A percentile compares a stretch with the other conserved stretches of the same genome.
Evolutionary conservation across 2,888 invertebrate species (phyloP).

Genomic region (Coenonympha glycerion): DNA sequence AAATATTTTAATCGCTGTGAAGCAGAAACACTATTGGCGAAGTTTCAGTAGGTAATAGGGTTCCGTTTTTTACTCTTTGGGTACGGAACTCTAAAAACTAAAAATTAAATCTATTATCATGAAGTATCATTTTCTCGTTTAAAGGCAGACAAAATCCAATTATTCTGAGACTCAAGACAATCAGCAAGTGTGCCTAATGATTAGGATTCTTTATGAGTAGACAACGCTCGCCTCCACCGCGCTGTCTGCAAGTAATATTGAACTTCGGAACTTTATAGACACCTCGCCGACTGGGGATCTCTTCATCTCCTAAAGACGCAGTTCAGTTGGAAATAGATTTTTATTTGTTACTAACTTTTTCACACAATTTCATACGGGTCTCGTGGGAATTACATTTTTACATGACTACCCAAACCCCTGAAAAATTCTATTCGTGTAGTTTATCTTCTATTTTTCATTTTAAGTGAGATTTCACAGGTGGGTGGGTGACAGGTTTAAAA

Average conservation of each 20-base stretch:
- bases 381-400: too few relatives aligned
- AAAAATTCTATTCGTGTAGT: too few relatives aligned
- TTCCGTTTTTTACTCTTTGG: too few relatives aligned
- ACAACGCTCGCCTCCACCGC: slow-evolving; percentile 12
- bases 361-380: not conserved
- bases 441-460: too few relatives aligned
- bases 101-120: too few relatives aligned
- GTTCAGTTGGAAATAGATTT: not conserved
- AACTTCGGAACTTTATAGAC: slow-evolving; percentile 20
- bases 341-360: not conserved
- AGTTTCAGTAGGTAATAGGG: too few relatives aligned
- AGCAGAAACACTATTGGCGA: too few relatives aligned
- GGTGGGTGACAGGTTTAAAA: too few relatives aligned
- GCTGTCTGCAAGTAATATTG: slow-evolving; percentile 13
- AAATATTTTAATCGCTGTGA: too few relatives aligned
- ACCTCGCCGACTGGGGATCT: slow-evolving; percentile 7
- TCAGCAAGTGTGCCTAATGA: slow-evolving; percentile 11
- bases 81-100: too few relatives aligned
- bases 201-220: slow-evolving; percentile 17
- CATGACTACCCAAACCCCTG: too few relatives aligned
- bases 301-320: slow-evolving; percentile 5
- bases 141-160: not conserved
- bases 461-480: too few relatives aligned
- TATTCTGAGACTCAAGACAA: not conserved
- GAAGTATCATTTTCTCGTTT: not conserved